Base-by-base conservation (phyloP, 2,888 invertebrate genomes). In the Tetheella fluctuosa region DNA sequence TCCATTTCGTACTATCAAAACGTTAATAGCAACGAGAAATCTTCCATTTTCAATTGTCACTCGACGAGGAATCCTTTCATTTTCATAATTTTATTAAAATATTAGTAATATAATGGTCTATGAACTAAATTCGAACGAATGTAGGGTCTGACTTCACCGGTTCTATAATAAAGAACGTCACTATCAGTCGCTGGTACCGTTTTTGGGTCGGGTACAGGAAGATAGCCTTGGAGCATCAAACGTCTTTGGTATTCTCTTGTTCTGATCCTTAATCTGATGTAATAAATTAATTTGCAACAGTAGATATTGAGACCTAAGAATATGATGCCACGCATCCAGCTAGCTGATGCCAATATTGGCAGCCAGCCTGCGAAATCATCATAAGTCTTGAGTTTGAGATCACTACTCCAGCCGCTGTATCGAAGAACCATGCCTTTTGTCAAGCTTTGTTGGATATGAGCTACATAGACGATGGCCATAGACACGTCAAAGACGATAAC, bases 351-450 rank as follows among this genome's bases (percentile, higher is more conserved):
- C 0, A 65, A 52, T 6, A 92, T 80, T 0, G 91, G 89, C 0
- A 91, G 62, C 88, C 90, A 91, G 0, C 90, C 91, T 0, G 81
- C 90, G 42, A 90, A 92, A 2, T 82, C 80, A 0, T 86, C 76
- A 28, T 80, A 73, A 20, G 73, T 70, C 0, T 71, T 5, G 0
- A 91, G 62, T 13, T 83, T 75, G 15, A 89, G 60, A 39, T 85
- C 80, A 0, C 81, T 79, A 34, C 82, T 79, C 90, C 90, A 91
- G 0, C 91, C 91, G 54, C 89, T 89, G 66, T 91, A 85, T 37
- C 91, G 79, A 3, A 85, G 63, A 0, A 90, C 77, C 90, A 90
- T 91, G 13, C 81, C 84, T 53, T 84, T 86, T 2, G 87, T 89
- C 60, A 91, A 63, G 62, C 89, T 88, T 54, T 89, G 86, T 57